phyloP scores from a whole-genome alignment of 2,797 vertebrate species.

The Smutsia temminckii region DNA sequence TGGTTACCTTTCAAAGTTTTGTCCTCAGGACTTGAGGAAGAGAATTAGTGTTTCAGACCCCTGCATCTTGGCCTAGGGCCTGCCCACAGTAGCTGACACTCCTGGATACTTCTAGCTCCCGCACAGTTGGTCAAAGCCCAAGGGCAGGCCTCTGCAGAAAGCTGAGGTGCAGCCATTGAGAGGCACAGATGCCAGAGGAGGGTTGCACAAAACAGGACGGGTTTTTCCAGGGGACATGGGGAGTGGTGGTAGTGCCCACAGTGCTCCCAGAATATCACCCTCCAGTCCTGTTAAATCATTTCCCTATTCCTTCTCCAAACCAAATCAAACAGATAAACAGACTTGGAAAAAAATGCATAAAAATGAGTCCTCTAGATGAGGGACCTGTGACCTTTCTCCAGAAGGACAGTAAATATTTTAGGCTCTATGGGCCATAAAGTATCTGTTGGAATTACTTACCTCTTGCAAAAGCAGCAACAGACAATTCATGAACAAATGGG shows the following conservation, averaged over 20 bases:
- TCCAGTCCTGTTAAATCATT: not conserved
- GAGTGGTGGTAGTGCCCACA: not conserved
- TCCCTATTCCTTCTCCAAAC: not conserved
- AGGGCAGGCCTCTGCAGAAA: not conserved
- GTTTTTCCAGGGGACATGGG: not conserved
- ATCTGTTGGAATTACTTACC: not conserved
- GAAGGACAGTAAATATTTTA: conserved; percentile 29
- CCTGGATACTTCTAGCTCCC: not conserved
- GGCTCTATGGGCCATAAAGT: not conserved
- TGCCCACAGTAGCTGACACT: not conserved
- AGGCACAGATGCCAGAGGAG: not conserved
- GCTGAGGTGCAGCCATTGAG: not conserved
- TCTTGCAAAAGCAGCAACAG: not conserved
- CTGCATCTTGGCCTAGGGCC: not conserved
- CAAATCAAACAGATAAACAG: not conserved
- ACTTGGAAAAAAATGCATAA: not conserved
- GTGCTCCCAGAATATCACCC: not conserved
- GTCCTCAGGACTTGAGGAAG: not conserved
- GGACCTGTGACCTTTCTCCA: not conserved
- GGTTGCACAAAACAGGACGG: not conserved
- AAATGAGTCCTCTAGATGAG: not conserved
- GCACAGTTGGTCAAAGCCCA: not conserved
- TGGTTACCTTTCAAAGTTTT: not conserved
- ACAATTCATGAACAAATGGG: not conserved
- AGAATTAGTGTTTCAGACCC: not conserved